Evolutionary conservation across 2,113 vertebrate genomes (phyloP).

Genomic region (Psilopogon haemacephalus): DNA sequence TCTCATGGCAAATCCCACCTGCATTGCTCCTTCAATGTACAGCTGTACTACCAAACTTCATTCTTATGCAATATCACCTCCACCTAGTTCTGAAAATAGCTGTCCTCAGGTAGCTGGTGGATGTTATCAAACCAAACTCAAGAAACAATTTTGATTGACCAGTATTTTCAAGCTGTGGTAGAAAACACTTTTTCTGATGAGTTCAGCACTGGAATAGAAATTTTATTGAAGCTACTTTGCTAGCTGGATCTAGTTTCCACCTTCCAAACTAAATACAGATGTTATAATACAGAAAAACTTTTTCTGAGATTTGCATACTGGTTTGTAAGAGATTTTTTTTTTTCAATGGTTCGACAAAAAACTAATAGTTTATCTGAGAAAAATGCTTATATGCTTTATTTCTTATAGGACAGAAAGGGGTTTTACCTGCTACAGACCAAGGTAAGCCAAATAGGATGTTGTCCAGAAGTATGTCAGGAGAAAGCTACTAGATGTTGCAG

Average conservation of each 20-base stretch:
- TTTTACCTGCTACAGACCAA: not conserved
- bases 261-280: not conserved
- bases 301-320: not conserved
- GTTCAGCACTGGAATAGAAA: not conserved
- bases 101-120: not conserved
- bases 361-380: not conserved
- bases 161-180: not conserved
- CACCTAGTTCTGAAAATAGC: not conserved
- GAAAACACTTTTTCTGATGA: not conserved
- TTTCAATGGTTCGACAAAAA: not conserved
- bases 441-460: not conserved
- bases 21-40: accelerated
- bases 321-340: not conserved
- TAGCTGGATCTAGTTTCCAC: not conserved
- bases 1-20: not conserved
- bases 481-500: not conserved
- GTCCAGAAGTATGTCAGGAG: not conserved
- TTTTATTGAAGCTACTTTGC: not conserved
- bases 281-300: not conserved
- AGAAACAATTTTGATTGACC: not conserved
- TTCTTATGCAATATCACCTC: not conserved
- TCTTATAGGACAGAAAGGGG: not conserved
- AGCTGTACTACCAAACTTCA: not conserved
- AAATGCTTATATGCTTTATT: not conserved
- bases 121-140: not conserved